Percentiles rank a stretch among this genome's conserved stretches.
These are phyloP conservation scores for Sesamia inferens DNA, from an alignment of 2,888 invertebrate species.

Conservation along the genomic window DNA sequence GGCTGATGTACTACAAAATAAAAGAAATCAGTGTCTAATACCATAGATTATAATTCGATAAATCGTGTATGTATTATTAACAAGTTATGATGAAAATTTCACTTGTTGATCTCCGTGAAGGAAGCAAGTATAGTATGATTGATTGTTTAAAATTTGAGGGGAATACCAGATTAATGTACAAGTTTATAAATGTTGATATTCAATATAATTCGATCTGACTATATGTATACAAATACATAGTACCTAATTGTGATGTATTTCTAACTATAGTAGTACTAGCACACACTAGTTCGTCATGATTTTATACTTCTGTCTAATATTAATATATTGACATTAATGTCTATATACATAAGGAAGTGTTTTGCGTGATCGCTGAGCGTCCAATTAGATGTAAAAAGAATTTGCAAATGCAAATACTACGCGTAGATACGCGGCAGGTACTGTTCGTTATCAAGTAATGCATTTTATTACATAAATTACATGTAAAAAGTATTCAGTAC, in stretches of 20 bases:
- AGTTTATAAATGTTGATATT: slow-evolving; percentile 43
- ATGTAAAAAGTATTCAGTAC: slow-evolving; percentile 9
- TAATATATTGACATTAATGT: slow-evolving; percentile 20
- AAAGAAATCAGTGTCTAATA: slow-evolving; percentile 13
- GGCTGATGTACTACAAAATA: slow-evolving; percentile 15
- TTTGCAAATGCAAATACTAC: neutral
- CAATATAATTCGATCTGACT: slow-evolving; percentile 49
- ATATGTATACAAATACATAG: slow-evolving; percentile 42
- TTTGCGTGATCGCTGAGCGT: neutral
- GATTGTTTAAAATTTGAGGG: slow-evolving; percentile 7
- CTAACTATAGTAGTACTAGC: slow-evolving; percentile 2
- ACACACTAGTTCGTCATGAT: slow-evolving; percentile 51
- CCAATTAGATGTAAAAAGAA: neutral
- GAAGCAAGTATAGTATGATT: slow-evolving; percentile 17
- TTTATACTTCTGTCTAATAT: slow-evolving; percentile 15
- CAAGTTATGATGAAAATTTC: slow-evolving; percentile 15
- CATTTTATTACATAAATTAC: neutral
- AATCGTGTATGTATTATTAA: slow-evolving; percentile 19
- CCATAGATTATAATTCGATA: neutral
- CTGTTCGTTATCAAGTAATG: neutral
- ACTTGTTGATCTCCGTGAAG: slow-evolving; percentile 42
- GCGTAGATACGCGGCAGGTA: neutral
- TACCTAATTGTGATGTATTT: slow-evolving; percentile 21
- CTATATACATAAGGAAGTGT: slow-evolving; percentile 7
- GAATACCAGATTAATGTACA: slow-evolving; percentile 50